Conservation (phyloP, 1,140 invertebrate species). For the Pentalonia nigronervosa region DNA sequence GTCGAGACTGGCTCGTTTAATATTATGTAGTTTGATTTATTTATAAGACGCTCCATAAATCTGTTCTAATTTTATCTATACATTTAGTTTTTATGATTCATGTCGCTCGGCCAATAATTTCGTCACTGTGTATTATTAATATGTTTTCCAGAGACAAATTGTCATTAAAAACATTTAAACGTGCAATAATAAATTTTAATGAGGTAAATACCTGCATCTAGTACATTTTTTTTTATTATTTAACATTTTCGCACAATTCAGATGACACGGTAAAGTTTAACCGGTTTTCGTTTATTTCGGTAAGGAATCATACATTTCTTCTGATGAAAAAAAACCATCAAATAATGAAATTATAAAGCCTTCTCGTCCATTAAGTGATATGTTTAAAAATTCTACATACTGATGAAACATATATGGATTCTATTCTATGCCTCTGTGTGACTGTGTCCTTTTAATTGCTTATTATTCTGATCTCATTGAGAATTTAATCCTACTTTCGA, state of each 20-base stretch:
- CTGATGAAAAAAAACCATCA: not conserved
- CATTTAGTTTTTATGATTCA: not conserved
- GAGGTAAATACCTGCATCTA: not conserved
- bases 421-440: no score
- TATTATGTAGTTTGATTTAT: conserved; percentile 24
- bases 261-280: no score
- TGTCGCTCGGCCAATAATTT: not conserved
- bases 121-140: not conserved
- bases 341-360: not conserved
- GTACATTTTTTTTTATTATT: not conserved
- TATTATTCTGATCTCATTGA: not conserved
- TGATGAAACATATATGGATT: no score
- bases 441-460: no score
- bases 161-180: not conserved
- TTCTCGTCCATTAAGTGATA: not conserved
- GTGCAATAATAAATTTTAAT: not conserved
- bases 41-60: conserved; percentile 22
- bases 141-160: not conserved
- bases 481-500: not conserved
- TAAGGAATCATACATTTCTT: not conserved
- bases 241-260: no score
- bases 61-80: conserved; percentile 43
- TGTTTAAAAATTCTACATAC: no score
- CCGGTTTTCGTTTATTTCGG: no score
- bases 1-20: not conserved